These are phyloP conservation scores for Drosophila varians DNA, from an alignment of 1,140 invertebrate genomes.

Conservation along the genomic window DNA sequence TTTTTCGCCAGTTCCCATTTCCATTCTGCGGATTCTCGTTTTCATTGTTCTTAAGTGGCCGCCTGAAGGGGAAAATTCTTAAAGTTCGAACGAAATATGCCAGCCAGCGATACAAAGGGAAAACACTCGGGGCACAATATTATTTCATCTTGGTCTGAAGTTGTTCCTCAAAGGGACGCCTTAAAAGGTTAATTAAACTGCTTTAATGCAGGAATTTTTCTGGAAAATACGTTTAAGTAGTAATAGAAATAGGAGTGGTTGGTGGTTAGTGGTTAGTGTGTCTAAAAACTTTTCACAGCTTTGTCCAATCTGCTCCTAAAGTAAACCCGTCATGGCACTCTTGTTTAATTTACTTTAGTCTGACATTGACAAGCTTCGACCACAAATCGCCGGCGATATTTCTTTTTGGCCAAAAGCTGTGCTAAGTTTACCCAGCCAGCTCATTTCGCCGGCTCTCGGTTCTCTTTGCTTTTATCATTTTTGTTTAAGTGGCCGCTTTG, in stretches of 20 bases:
- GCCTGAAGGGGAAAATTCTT: slow-evolving; percentile 29
- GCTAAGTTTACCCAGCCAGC: slow-evolving; percentile 29
- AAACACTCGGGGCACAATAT: slow-evolving; percentile 4
- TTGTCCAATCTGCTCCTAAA: slow-evolving; percentile 22
- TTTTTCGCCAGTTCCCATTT: slow-evolving; percentile 24
- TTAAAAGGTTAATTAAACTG: not conserved
- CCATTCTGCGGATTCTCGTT: slow-evolving; percentile 30
- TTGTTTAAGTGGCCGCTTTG: slow-evolving; percentile 60
- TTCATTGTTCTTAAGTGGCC: slow-evolving; percentile 62
- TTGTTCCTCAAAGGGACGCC: not conserved
- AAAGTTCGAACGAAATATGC: slow-evolving; percentile 8
- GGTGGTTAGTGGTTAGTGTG: not conserved
- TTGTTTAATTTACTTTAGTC: slow-evolving; percentile 32
- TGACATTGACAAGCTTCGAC: slow-evolving; percentile 51
- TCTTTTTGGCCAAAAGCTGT: slow-evolving; percentile 11
- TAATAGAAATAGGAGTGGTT: not conserved
- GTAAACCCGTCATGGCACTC: slow-evolving; percentile 29
- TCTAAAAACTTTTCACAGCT: not conserved
- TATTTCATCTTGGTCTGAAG: not conserved
- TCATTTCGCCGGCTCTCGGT: slow-evolving; percentile 19
- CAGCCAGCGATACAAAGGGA: slow-evolving; percentile 5
- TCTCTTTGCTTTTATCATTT: slow-evolving; percentile 57
- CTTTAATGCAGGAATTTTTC: not conserved
- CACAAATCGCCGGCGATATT: slow-evolving; percentile 42
- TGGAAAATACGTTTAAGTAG: too few relatives aligned